Percentiles rank a stretch among this genome's conserved stretches.
Conservation (phyloP, 2,888 invertebrate genomes). For the Clistopyga incitator region DNA sequence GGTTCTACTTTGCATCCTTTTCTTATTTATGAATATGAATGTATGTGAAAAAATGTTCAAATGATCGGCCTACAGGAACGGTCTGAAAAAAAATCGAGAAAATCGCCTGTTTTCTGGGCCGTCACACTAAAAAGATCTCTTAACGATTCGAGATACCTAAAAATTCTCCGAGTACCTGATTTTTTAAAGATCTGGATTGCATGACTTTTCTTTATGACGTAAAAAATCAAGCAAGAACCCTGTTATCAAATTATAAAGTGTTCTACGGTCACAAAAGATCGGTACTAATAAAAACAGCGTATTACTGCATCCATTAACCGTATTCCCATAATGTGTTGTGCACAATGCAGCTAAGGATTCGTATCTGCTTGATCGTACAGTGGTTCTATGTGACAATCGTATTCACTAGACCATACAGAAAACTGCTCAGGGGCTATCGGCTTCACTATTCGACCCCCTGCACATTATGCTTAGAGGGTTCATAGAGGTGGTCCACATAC, state of each 20-base stretch:
- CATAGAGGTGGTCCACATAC: constrained; percentile 30
- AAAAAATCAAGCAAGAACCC: background rate
- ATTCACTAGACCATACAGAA: constrained; percentile 41
- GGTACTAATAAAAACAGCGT: background rate
- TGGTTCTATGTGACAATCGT: constrained; percentile 59
- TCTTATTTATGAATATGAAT: no score
- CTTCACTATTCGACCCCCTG: constrained; percentile 31
- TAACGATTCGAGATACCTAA: no score
- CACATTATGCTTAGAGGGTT: constrained; percentile 57
- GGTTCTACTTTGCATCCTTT: no score
- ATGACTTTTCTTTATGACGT: background rate
- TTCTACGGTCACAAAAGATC: background rate
- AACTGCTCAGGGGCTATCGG: constrained; percentile 49
- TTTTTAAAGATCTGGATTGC: background rate
- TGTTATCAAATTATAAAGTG: background rate
- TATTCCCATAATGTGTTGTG: background rate
- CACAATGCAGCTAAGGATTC: constrained; percentile 10
- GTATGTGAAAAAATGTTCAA: no score
- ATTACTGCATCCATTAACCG: background rate
- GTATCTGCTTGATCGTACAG: constrained; percentile 26
- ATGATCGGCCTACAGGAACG: no score
- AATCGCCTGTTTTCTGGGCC: no score
- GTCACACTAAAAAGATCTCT: no score
- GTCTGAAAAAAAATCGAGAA: no score
- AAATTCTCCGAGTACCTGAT: no score